A percentile compares a stretch with the other conserved stretches of the same genome.
These are phyloP conservation scores for Notiomystis cincta DNA, from an alignment of 2,113 vertebrate genomes.

Conservation along the genomic window DNA sequence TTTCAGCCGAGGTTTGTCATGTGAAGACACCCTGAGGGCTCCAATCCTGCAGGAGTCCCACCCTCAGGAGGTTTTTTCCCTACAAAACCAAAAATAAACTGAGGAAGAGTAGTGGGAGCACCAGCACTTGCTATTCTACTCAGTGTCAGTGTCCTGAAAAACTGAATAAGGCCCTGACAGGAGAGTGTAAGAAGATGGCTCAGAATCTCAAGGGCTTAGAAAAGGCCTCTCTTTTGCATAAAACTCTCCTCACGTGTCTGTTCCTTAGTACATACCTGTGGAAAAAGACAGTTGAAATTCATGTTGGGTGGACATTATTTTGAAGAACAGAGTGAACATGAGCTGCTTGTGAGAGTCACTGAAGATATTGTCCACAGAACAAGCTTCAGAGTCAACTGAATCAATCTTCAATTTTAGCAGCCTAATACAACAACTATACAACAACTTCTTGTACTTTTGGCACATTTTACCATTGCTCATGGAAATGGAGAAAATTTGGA, in stretches of 20 bases:
- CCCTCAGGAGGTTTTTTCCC: background rate
- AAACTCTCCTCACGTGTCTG: background rate
- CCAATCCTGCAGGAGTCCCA: background rate
- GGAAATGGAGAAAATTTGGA: background rate
- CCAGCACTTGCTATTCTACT: background rate
- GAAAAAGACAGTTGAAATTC: background rate
- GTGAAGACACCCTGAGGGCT: background rate
- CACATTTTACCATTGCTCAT: background rate
- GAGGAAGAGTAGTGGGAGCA: background rate
- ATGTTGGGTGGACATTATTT: background rate
- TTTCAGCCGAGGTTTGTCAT: conserved; percentile 41
- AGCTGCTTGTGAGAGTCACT: background rate
- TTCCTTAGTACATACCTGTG: background rate
- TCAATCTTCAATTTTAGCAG: background rate
- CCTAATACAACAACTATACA: background rate
- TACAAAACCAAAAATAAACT: background rate
- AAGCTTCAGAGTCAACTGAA: background rate
- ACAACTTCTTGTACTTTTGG: background rate
- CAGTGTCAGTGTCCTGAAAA: background rate
- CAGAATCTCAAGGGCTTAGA: background rate
- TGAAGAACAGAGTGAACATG: background rate
- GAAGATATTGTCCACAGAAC: background rate
- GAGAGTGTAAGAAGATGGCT: background rate
- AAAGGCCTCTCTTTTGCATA: background rate
- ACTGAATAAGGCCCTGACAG: background rate